Conservation (phyloP, 1,140 invertebrate genomes). For the Helicoverpa armigera region DNA sequence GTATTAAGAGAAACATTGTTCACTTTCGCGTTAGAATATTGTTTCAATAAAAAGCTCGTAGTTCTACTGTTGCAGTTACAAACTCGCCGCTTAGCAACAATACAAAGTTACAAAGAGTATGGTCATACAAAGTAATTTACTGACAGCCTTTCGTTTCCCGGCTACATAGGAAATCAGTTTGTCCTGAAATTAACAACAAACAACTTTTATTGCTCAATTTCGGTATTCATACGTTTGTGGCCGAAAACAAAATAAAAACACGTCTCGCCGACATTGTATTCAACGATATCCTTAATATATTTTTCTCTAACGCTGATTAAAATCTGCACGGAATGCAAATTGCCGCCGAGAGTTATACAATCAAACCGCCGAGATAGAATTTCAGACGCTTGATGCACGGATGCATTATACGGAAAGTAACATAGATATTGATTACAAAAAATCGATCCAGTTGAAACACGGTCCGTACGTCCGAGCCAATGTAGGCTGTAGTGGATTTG, state of each 20-base stretch:
- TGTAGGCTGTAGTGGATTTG: slow-evolving; percentile 34
- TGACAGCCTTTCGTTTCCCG: slow-evolving; percentile 23
- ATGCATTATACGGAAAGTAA: slow-evolving; percentile 44
- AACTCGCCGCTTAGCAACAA: slow-evolving; percentile 22
- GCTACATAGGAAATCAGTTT: slow-evolving; percentile 7
- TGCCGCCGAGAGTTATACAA: slow-evolving; percentile 20
- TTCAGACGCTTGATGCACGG: slow-evolving; percentile 45
- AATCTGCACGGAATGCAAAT: slow-evolving; percentile 4
- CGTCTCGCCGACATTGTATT: background rate
- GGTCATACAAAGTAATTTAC: slow-evolving; percentile 28
- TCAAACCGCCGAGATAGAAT: slow-evolving; percentile 23
- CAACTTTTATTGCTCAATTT: slow-evolving; percentile 42
- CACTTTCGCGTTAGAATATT: slow-evolving; percentile 2
- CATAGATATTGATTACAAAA: slow-evolving; percentile 50
- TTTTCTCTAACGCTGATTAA: slow-evolving; percentile 33
- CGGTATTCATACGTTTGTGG: background rate
- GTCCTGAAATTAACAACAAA: slow-evolving; percentile 21
- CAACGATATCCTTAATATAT: slow-evolving; percentile 27
- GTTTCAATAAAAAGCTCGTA: background rate
- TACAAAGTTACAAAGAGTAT: slow-evolving; percentile 43
- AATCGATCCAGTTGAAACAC: slow-evolving; percentile 25
- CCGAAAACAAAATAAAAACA: slow-evolving; percentile 1
- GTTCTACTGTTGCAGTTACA: slow-evolving; percentile 13
- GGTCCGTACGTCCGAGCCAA: slow-evolving; percentile 20
- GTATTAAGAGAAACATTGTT: background rate